Evolutionary conservation across 2,797 vertebrate genomes (phyloP).

Genomic region (Sebastes ruberrimus): DNA sequence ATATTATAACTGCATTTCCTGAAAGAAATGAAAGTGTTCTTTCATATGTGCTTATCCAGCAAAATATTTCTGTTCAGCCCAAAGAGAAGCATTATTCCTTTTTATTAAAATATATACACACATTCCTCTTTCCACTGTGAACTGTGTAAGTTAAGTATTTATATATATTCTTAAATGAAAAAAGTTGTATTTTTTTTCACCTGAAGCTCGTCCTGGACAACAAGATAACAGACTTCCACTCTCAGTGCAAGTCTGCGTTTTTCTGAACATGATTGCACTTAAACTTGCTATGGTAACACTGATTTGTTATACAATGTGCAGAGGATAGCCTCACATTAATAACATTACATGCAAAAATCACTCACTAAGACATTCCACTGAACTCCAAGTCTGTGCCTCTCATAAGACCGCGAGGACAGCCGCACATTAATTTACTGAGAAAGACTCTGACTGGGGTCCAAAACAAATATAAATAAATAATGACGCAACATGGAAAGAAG

Average conservation of each 20-base stretch:
- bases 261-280: slow-evolving; percentile 92
- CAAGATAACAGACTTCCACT: slow-evolving; percentile 84
- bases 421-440: slow-evolving; percentile 68
- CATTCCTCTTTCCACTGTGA: slow-evolving; percentile 77
- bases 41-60: slow-evolving; percentile 83
- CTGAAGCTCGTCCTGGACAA: slow-evolving; percentile 89
- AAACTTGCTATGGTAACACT: slow-evolving; percentile 88
- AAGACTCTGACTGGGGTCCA: slow-evolving; percentile 67
- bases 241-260: slow-evolving; percentile 84
- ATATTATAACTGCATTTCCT: slow-evolving; percentile 78
- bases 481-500: slow-evolving; percentile 47
- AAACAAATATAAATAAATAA: slow-evolving; percentile 75
- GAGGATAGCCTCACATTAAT: slow-evolving; percentile 87
- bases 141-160: slow-evolving; percentile 72
- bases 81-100: slow-evolving; percentile 74
- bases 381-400: slow-evolving; percentile 77
- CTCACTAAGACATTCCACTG: slow-evolving; percentile 81
- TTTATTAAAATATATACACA: slow-evolving; percentile 86
- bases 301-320: slow-evolving; percentile 91
- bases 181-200: slow-evolving; percentile 56
- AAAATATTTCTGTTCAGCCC: slow-evolving; percentile 81
- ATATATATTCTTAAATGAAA: slow-evolving; percentile 73
- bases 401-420: slow-evolving; percentile 61
- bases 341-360: slow-evolving; percentile 90
- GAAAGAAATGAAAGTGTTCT: slow-evolving; percentile 77